These are phyloP conservation scores for Hylaeus anthracinus DNA, from an alignment of 1,140 invertebrate species.

Conservation along the genomic window DNA sequence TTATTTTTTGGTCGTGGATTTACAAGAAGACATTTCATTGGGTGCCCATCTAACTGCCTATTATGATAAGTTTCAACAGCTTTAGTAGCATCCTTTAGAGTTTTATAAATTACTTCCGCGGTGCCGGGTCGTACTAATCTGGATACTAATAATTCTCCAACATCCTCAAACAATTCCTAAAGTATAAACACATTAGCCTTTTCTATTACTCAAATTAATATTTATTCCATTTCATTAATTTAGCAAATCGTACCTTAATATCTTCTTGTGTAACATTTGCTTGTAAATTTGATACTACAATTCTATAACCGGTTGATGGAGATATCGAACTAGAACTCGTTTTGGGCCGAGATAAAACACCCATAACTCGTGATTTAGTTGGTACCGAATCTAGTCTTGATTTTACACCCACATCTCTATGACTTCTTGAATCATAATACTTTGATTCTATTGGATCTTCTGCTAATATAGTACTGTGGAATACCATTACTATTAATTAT, in stretches of 20 bases:
- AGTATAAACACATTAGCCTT: conserved; percentile 11
- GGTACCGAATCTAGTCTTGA: conserved; percentile 79
- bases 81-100: conserved; percentile 90
- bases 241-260: conserved; percentile 86
- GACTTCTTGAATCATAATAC: conserved; percentile 73
- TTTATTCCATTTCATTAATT: neutral
- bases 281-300: conserved; percentile 94
- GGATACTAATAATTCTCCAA: conserved; percentile 92
- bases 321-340: conserved; percentile 70
- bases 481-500: conserved; percentile 1
- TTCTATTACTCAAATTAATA: neutral
- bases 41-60: conserved; percentile 91
- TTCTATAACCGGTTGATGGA: conserved; percentile 85
- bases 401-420: conserved; percentile 77
- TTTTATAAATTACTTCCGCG: conserved; percentile 94
- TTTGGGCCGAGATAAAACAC: conserved; percentile 81
- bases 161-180: conserved; percentile 95
- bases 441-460: conserved; percentile 76
- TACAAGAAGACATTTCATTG: conserved; percentile 91
- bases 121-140: conserved; percentile 91
- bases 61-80: conserved; percentile 96
- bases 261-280: conserved; percentile 92
- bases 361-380: conserved; percentile 78
- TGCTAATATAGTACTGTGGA: conserved; percentile 70
- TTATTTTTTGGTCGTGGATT: conserved; percentile 85